Percentiles rank a stretch among this genome's conserved stretches.
phyloP scores from a whole-genome alignment of 2,888 invertebrate genomes.

The Melieria crassipennis region DNA sequence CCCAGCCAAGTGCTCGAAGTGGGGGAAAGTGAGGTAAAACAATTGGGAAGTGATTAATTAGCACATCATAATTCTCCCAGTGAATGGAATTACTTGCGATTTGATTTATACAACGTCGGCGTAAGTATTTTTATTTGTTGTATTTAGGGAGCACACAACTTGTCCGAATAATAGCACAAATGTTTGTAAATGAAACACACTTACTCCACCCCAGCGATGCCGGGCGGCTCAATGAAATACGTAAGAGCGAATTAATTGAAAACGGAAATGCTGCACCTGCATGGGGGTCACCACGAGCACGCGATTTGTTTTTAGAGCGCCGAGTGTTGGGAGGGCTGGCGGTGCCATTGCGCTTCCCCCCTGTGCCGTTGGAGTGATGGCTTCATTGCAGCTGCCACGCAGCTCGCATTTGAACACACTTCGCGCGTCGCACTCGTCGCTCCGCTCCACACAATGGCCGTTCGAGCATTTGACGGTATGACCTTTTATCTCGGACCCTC shows the following conservation, averaged over 20 bases:
- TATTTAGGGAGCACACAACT: not conserved
- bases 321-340: too few relatives aligned
- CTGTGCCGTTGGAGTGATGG: not conserved
- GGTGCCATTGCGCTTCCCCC: not conserved
- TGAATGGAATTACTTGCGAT: constrained; percentile 11
- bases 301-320: constrained; percentile 11
- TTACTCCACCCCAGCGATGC: not conserved
- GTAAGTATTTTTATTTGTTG: not conserved
- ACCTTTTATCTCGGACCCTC: too few relatives aligned
- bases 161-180: constrained; percentile 4
- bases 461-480: too few relatives aligned
- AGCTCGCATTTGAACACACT: too few relatives aligned
- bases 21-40: not conserved
- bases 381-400: not conserved
- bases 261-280: constrained; percentile 22
- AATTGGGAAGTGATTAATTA: constrained; percentile 47
- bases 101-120: not conserved
- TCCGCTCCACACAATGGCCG: too few relatives aligned
- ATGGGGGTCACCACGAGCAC: not conserved
- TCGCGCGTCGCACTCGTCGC: too few relatives aligned
- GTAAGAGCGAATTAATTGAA: constrained; percentile 25
- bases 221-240: not conserved
- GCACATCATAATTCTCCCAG: constrained; percentile 41
- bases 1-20: too few relatives aligned
- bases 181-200: not conserved